Conservation (phyloP, 2,797 vertebrate species). For the Gymnopithys bicolor region DNA sequence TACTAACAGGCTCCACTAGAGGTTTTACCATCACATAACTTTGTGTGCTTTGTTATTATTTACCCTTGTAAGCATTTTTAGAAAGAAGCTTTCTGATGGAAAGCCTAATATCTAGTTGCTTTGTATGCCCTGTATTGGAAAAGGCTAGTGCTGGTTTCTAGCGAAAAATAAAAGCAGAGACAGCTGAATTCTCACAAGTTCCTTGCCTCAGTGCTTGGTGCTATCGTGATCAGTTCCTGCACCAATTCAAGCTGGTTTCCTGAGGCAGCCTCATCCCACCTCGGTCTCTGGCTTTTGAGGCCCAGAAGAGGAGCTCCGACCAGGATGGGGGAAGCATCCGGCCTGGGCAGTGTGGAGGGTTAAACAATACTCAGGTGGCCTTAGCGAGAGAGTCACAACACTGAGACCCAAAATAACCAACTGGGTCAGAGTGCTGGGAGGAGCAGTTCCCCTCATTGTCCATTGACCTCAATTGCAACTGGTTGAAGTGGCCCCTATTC, state of each 20-base stretch:
- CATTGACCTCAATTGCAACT: not conserved
- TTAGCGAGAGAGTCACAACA: accelerated
- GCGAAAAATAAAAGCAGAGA: not conserved
- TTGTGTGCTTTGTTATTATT: not conserved
- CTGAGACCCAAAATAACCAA: not conserved
- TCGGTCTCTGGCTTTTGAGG: not conserved
- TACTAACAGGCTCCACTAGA: not conserved
- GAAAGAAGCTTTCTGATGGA: not conserved
- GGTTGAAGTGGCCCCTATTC: not conserved
- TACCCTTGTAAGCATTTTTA: not conserved
- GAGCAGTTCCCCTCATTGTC: conserved; percentile 65
- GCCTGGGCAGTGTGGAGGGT: not conserved
- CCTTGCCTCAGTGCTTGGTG: not conserved
- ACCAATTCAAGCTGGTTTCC: not conserved
- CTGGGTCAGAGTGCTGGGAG: not conserved
- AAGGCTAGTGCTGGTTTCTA: not conserved
- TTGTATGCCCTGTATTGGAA: not conserved
- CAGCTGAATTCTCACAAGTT: not conserved
- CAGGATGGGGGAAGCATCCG: not conserved
- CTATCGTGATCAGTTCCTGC: not conserved
- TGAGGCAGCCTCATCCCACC: not conserved
- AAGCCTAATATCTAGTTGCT: not conserved
- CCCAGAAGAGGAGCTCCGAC: not conserved
- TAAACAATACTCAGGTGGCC: not conserved
- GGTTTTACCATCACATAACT: not conserved